Conservation (phyloP, 1,140 invertebrate species). For the Drosophila dunni region DNA sequence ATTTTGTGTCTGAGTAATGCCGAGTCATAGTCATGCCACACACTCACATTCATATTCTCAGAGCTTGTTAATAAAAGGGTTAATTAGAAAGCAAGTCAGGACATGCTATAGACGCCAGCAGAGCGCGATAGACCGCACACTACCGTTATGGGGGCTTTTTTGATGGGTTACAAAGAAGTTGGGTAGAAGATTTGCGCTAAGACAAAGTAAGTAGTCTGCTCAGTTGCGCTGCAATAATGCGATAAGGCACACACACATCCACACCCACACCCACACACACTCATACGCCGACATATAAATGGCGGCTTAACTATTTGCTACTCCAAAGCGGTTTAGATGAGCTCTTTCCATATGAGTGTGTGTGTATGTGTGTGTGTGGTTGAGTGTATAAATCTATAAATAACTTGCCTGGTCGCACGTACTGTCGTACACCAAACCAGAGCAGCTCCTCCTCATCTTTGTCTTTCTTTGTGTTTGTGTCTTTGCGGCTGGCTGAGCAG, state of each 20-base stretch:
- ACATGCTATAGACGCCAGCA: conserved; percentile 29
- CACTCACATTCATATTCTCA: conserved; percentile 7
- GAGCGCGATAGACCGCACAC: neutral
- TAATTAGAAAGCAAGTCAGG: conserved; percentile 63
- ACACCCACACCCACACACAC: conserved; percentile 22
- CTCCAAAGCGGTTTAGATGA: conserved; percentile 61
- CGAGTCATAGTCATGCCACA: conserved; percentile 2
- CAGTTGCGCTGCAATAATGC: conserved; percentile 62
- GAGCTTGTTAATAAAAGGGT: conserved; percentile 68
- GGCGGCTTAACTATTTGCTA: conserved; percentile 61
- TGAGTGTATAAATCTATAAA: conserved; percentile 69
- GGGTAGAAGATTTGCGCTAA: conserved; percentile 28
- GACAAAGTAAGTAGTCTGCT: conserved; percentile 60
- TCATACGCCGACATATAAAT: conserved; percentile 28
- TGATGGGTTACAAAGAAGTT: conserved; percentile 10
- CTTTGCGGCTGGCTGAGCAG: conserved; percentile 35
- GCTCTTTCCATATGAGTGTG: conserved; percentile 24
- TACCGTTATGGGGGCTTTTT: neutral
- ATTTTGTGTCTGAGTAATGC: conserved; percentile 16
- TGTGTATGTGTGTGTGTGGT: conserved; percentile 22
- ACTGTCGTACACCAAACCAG: conserved; percentile 20
- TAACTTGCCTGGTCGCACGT: conserved; percentile 47
- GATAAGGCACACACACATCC: conserved; percentile 34
- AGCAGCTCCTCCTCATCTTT: conserved; percentile 18
- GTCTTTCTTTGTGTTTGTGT: conserved; percentile 36